A percentile compares a stretch with the other conserved stretches of the same genome.
Conservation (phyloP, 2,888 invertebrate genomes). For the Zaprionus bogoriensis region DNA sequence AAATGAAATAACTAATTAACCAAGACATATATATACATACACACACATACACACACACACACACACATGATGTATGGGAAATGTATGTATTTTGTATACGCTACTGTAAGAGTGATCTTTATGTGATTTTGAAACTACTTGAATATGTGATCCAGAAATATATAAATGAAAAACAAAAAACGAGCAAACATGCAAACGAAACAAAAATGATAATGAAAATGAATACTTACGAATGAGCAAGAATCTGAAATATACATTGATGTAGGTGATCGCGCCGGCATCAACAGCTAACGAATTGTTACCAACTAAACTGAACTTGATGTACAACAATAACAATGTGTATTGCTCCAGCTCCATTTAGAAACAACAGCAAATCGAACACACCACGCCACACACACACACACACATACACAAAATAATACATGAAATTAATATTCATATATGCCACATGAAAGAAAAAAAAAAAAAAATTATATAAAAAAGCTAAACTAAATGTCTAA, state of each 20-base stretch:
- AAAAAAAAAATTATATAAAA: neutral
- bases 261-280: conserved; percentile 51
- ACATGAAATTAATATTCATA: conserved; percentile 1
- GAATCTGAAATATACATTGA: conserved; percentile 51
- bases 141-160: conserved; percentile 77
- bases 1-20: conserved; percentile 54
- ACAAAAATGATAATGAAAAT: conserved; percentile 4
- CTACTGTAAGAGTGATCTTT: conserved; percentile 79
- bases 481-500: conserved; percentile 67
- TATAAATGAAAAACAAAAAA: conserved; percentile 37
- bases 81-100: conserved; percentile 78
- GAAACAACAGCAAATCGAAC: conserved; percentile 37
- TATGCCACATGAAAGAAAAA: neutral
- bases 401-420: conserved; percentile 21
- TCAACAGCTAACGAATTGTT: conserved; percentile 49
- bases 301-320: conserved; percentile 55
- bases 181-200: conserved; percentile 13
- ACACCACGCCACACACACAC: conserved; percentile 12
- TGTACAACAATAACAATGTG: conserved; percentile 50
- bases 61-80: conserved; percentile 37
- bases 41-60: conserved; percentile 13
- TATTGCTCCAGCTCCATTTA: conserved; percentile 71
- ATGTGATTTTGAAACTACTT: conserved; percentile 79
- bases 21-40: conserved; percentile 39
- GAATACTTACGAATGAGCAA: conserved; percentile 37